Evolutionary conservation across 1,140 invertebrate species (phyloP).

Genomic region (Diorhabda carinulata): DNA sequence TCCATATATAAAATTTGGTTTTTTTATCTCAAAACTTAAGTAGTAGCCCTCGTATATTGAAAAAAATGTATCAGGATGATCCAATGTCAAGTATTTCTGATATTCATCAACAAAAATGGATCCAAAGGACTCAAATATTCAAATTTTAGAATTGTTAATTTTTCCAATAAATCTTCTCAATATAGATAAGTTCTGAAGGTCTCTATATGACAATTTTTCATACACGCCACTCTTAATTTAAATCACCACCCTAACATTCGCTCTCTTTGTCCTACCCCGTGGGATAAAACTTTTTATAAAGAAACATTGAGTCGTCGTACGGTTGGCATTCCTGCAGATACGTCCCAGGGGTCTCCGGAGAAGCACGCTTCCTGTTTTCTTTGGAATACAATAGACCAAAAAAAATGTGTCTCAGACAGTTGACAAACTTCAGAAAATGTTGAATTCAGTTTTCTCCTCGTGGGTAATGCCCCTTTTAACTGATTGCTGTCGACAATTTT

Average conservation of each 20-base stretch:
- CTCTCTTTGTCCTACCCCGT: neutral
- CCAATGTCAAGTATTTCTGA: too few species aligned
- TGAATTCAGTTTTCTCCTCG: conserved; percentile 19
- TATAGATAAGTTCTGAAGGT: too few species aligned
- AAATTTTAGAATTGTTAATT: too few species aligned
- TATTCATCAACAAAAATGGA: too few species aligned
- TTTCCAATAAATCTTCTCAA: too few species aligned
- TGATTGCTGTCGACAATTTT: neutral
- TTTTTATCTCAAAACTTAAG: too few species aligned
- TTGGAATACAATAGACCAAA: conserved; percentile 18
- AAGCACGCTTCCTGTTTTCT: conserved; percentile 15
- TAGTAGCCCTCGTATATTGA: too few species aligned
- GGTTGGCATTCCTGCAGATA: conserved; percentile 10
- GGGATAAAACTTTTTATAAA: conserved; percentile 17
- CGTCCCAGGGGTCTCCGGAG: conserved; percentile 9
- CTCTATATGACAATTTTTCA: neutral
- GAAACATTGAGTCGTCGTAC: conserved; percentile 15
- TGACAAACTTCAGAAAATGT: conserved; percentile 18
- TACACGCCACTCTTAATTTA: neutral
- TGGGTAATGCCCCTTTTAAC: neutral
- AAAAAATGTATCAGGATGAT: too few species aligned
- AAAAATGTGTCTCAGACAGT: conserved; percentile 23
- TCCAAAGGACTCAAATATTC: too few species aligned
- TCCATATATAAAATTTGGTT: too few species aligned
- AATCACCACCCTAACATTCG: neutral